These are phyloP conservation scores for Noctua janthe DNA, from an alignment of 2,888 invertebrate genomes.

Conservation along the genomic window DNA sequence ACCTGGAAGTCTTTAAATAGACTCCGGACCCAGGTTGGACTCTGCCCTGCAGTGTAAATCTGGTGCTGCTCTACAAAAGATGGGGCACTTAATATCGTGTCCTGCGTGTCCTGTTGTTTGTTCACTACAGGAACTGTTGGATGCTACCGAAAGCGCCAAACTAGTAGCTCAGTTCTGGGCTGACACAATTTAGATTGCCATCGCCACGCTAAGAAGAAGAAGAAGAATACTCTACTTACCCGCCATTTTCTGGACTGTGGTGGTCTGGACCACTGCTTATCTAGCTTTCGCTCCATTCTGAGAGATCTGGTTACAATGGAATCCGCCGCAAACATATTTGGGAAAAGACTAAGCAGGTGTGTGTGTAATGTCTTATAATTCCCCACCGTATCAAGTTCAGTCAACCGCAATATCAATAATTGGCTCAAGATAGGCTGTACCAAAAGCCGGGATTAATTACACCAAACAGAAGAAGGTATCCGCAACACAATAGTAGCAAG, in stretches of 20 bases:
- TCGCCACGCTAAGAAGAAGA: no score
- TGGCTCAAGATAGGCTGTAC: neutral
- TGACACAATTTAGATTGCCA: no score
- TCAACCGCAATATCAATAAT: slow-evolving; percentile 12
- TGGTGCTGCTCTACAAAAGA: no score
- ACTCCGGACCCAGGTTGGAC: no score
- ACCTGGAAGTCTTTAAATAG: no score
- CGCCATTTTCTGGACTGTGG: neutral
- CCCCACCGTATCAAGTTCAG: neutral
- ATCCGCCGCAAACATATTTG: neutral
- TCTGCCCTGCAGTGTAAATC: no score
- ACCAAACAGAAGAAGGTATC: slow-evolving; percentile 17
- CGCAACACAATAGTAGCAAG: slow-evolving; percentile 3
- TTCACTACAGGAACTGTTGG: no score
- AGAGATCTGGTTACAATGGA: neutral
- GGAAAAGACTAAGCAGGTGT: neutral
- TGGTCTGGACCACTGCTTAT: neutral
- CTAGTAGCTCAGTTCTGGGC: no score
- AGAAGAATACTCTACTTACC: neutral
- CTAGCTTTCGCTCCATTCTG: neutral
- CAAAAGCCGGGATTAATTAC: slow-evolving; percentile 27
- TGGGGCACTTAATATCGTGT: no score
- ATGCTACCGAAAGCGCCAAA: no score
- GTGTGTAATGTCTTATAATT: neutral
- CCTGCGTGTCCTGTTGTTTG: no score